phyloP scores from a whole-genome alignment of 2,113 vertebrate species.

The Condylura cristata region DNA sequence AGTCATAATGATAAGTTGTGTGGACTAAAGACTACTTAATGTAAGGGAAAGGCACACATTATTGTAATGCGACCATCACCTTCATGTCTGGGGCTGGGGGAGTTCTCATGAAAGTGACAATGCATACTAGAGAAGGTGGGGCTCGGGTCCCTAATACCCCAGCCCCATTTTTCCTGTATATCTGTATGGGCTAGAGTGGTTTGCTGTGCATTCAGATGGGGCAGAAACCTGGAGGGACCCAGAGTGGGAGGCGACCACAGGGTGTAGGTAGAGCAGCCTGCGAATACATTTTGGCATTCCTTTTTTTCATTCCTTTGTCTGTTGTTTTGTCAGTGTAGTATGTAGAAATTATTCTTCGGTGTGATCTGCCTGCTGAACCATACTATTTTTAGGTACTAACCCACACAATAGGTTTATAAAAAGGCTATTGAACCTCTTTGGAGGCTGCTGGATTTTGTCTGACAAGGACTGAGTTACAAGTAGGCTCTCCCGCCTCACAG shows the following conservation, averaged over 20 bases:
- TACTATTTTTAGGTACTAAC: constrained; percentile 55
- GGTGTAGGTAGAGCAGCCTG: neutral
- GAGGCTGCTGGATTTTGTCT: constrained; percentile 45
- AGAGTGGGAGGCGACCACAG: fast-evolving
- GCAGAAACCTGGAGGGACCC: neutral
- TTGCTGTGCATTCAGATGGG: neutral
- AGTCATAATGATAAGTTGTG: fast-evolving
- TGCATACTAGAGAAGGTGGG: too few relatives aligned
- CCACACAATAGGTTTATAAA: constrained; percentile 67
- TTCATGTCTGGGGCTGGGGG: neutral
- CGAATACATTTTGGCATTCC: neutral
- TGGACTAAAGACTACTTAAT: neutral
- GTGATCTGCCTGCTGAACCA: neutral
- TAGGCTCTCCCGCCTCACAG: neutral
- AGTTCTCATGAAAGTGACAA: neutral
- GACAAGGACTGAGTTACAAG: constrained; percentile 43
- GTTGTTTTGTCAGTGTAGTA: neutral
- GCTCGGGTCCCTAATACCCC: fast-evolving
- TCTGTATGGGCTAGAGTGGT: neutral
- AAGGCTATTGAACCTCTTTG: constrained; percentile 42
- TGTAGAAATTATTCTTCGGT: neutral
- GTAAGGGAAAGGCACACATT: neutral
- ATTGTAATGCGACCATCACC: neutral
- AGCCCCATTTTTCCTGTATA: neutral
- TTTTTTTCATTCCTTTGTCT: neutral